Evolutionary conservation across 2,888 invertebrate species (phyloP).

Genomic region (Hedychridium roseum): DNA sequence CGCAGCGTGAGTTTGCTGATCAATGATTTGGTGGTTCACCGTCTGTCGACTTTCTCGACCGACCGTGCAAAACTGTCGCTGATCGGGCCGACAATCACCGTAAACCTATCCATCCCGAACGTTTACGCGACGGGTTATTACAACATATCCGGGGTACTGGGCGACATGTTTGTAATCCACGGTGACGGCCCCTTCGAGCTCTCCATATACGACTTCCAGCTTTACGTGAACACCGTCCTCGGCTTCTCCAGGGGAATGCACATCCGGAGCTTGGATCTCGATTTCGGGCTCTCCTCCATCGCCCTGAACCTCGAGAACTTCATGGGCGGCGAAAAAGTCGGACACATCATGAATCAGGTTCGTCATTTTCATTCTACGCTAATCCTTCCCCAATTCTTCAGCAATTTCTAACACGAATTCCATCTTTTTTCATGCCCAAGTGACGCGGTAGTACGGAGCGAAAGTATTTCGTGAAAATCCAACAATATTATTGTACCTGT

Average conservation of each 20-base stretch:
- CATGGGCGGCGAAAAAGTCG: slow-evolving; percentile 48
- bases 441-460: too few relatives aligned
- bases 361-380: too few relatives aligned
- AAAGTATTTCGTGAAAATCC: too few relatives aligned
- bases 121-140: slow-evolving; percentile 49
- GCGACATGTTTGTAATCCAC: slow-evolving; percentile 41
- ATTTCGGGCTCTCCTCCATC: slow-evolving; percentile 44
- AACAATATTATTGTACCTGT: too few relatives aligned
- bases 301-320: slow-evolving; percentile 47
- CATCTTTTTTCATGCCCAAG: too few relatives aligned
- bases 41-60: slow-evolving; percentile 49
- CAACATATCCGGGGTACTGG: slow-evolving; percentile 52
- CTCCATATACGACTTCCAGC: slow-evolving; percentile 38
- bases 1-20: slow-evolving; percentile 43
- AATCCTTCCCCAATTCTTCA: too few relatives aligned
- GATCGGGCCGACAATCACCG: slow-evolving; percentile 50
- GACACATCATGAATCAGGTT: slow-evolving; percentile 50
- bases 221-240: slow-evolving; percentile 49
- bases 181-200: slow-evolving; percentile 48
- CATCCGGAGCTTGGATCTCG: slow-evolving; percentile 54
- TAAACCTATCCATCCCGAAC: slow-evolving; percentile 50
- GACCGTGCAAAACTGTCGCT: slow-evolving; percentile 52
- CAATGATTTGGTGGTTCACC: slow-evolving; percentile 41
- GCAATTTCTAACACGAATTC: too few relatives aligned
- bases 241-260: slow-evolving; percentile 54